A percentile compares a stretch with the other conserved stretches of the same genome.
Conservation (phyloP, 2,113 vertebrate genomes). For the Atrichornis clamosus region DNA sequence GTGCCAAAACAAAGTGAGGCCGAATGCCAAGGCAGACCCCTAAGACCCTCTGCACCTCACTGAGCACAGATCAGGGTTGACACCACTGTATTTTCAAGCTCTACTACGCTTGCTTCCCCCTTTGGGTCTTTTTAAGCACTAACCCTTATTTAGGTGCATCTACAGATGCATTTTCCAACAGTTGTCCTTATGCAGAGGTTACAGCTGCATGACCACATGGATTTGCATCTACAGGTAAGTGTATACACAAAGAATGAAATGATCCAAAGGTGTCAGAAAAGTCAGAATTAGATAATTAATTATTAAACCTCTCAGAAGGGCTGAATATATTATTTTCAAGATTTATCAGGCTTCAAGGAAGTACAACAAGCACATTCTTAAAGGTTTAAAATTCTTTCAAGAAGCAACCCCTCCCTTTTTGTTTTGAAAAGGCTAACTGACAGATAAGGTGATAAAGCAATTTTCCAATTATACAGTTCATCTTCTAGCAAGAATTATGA, state of each 20-base stretch:
- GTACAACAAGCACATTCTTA: neutral
- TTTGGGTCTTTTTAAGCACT: neutral
- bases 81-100: neutral
- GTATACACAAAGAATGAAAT: neutral
- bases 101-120: neutral
- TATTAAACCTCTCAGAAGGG: neutral
- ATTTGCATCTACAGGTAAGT: neutral
- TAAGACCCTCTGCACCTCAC: neutral
- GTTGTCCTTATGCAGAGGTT: neutral
- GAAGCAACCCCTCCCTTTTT: constrained; percentile 36
- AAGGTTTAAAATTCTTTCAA: constrained; percentile 54
- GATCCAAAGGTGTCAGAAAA: neutral
- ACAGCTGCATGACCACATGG: neutral
- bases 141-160: neutral
- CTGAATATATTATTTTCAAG: constrained; percentile 16
- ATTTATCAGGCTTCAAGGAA: constrained; percentile 37
- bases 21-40: neutral
- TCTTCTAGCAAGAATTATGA: constrained; percentile 33
- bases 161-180: neutral
- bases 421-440: constrained; percentile 34
- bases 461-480: constrained; percentile 14
- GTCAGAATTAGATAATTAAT: neutral
- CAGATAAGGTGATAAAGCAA: constrained; percentile 59
- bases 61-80: neutral
- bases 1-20: neutral